A percentile compares a stretch with the other conserved stretches of the same genome.
Evolutionary conservation across 2,113 vertebrate genomes (phyloP).

Genomic region (Odobenus rosmarus): DNA sequence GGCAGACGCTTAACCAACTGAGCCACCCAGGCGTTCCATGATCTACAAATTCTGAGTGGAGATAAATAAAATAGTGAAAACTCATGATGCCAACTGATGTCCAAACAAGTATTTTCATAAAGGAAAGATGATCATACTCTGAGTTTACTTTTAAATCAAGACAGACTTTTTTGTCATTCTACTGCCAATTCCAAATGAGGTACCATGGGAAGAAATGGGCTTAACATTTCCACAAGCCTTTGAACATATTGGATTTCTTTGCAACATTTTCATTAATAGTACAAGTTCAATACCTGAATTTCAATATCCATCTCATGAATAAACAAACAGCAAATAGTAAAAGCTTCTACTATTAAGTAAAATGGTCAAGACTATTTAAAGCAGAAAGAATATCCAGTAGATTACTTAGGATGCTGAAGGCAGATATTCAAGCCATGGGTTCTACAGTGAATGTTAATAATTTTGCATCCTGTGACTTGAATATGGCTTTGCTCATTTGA

Average conservation of each 20-base stretch:
- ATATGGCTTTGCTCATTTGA: constrained; percentile 68
- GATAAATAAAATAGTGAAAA: not conserved
- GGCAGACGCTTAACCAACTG: no score
- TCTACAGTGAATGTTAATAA: constrained; percentile 65
- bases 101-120: not conserved
- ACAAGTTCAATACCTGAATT: constrained; percentile 46
- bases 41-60: not conserved
- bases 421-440: constrained; percentile 51
- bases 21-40: no score
- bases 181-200: constrained; percentile 20
- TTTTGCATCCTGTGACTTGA: constrained; percentile 61
- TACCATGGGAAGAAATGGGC: not conserved
- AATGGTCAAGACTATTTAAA: constrained; percentile 43
- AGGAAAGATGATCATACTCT: not conserved
- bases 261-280: constrained; percentile 59
- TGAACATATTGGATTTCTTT: not conserved
- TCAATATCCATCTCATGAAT: constrained; percentile 51
- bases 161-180: not conserved
- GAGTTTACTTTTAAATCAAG: constrained; percentile 53
- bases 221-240: constrained; percentile 23
- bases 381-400: constrained; percentile 31
- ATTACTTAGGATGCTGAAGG: constrained; percentile 41
- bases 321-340: constrained; percentile 55
- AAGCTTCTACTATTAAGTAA: constrained; percentile 48
- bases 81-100: not conserved